These are phyloP conservation scores for Leptinotarsa tumamoca DNA, from an alignment of 2,888 invertebrate genomes.

Conservation along the genomic window DNA sequence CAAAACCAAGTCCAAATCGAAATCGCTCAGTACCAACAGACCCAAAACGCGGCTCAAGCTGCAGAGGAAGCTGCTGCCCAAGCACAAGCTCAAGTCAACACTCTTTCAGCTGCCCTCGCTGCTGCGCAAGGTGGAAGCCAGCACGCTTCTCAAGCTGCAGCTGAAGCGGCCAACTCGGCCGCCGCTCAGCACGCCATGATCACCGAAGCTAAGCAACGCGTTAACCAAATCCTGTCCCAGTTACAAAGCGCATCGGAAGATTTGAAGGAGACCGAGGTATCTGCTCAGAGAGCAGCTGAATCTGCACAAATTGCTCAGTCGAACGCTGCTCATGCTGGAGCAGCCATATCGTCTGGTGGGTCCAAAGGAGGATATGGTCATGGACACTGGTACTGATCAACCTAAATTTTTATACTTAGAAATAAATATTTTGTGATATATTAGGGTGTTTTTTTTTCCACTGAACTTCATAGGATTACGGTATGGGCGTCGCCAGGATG, in stretches of 20 bases:
- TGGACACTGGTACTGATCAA: background rate
- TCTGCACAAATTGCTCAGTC: slow-evolving; percentile 78
- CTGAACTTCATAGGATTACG: background rate
- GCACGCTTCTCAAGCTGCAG: slow-evolving; percentile 46
- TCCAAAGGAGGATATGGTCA: slow-evolving; percentile 22
- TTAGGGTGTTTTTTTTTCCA: background rate
- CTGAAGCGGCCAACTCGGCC: slow-evolving; percentile 48
- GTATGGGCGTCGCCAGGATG: too few relatives aligned
- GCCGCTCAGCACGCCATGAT: slow-evolving; percentile 52
- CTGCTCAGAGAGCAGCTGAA: slow-evolving; percentile 74
- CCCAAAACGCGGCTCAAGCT: slow-evolving; percentile 75
- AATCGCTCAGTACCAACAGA: slow-evolving; percentile 76
- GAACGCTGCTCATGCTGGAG: slow-evolving; percentile 74
- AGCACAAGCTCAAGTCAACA: slow-evolving; percentile 74
- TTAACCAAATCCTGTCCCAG: slow-evolving; percentile 76
- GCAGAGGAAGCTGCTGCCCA: slow-evolving; percentile 78
- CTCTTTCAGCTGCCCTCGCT: slow-evolving; percentile 76
- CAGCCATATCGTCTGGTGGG: slow-evolving; percentile 47
- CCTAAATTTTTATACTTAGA: background rate
- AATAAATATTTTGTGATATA: slow-evolving; percentile 19
- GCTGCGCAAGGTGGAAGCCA: slow-evolving; percentile 53
- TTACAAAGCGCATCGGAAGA: slow-evolving; percentile 75
- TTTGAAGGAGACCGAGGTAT: slow-evolving; percentile 77
- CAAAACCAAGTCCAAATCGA: slow-evolving; percentile 76
- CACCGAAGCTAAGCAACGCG: slow-evolving; percentile 73